phyloP scores from a whole-genome alignment of 2,113 vertebrate genomes.

The Seriola aureovittata region DNA sequence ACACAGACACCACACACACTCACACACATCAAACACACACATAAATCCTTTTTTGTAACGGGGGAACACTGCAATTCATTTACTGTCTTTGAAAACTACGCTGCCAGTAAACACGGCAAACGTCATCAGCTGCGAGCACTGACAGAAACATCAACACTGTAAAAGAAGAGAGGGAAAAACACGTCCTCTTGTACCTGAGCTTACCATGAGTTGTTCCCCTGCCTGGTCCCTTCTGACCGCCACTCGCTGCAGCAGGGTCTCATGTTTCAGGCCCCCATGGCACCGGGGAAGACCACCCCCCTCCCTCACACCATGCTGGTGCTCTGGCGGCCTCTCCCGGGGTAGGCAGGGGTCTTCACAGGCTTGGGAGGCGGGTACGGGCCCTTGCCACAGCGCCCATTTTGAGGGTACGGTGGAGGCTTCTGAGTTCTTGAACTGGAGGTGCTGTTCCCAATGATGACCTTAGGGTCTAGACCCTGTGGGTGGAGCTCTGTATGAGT shows the following conservation, averaged over 20 bases:
- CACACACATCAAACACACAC: conserved; percentile 63
- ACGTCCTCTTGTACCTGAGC: conserved; percentile 42
- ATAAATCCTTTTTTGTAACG: conserved; percentile 48
- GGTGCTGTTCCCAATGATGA: conserved; percentile 65
- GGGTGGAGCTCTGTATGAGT: conserved; percentile 44
- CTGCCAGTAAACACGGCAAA: conserved; percentile 74
- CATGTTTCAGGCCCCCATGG: conserved; percentile 73
- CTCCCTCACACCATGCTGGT: conserved; percentile 81
- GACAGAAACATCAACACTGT: conserved; percentile 68
- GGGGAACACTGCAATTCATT: conserved; percentile 72
- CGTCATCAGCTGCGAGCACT: conserved; percentile 60
- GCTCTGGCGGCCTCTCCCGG: conserved; percentile 74
- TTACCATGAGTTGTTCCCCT: conserved; percentile 74
- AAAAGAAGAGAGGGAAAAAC: conserved; percentile 21
- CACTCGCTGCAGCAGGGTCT: conserved; percentile 72
- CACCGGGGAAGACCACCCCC: conserved; percentile 65
- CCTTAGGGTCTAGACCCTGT: conserved; percentile 59
- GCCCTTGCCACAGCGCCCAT: conserved; percentile 75
- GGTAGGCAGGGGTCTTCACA: conserved; percentile 64
- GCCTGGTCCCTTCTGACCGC: conserved; percentile 69
- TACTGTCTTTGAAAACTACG: conserved; percentile 66
- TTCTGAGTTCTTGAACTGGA: conserved; percentile 73
- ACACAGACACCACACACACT: conserved; percentile 52
- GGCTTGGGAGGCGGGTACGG: conserved; percentile 45
- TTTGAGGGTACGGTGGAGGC: conserved; percentile 83